Percentiles rank a stretch among this genome's conserved stretches.
These are phyloP conservation scores for Maylandia zebra DNA, from an alignment of 2,113 vertebrate species.

Conservation along the genomic window DNA sequence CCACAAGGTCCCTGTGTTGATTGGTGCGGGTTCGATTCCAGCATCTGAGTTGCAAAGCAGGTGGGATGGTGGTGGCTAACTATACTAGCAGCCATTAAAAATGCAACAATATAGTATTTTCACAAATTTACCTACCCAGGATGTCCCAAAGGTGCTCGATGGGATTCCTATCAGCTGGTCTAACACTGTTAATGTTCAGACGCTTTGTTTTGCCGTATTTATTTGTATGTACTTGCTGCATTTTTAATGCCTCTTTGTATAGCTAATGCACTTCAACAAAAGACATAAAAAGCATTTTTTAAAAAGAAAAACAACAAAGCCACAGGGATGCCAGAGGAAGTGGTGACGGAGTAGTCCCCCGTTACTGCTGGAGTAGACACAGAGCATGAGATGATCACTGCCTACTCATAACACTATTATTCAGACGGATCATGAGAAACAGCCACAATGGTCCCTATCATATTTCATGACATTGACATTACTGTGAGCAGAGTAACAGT, in stretches of 20 bases:
- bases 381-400: neutral
- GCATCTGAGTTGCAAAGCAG: neutral
- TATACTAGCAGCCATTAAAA: neutral
- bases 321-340: neutral
- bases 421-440: neutral
- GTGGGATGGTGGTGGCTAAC: neutral
- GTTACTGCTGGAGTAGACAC: neutral
- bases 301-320: neutral
- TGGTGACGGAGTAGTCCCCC: neutral
- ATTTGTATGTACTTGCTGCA: neutral
- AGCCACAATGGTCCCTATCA: neutral
- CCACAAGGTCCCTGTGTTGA: neutral
- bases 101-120: neutral
- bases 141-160: neutral
- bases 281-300: neutral
- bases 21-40: neutral
- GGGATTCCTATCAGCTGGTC: neutral
- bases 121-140: neutral
- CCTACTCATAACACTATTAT: neutral
- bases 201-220: neutral
- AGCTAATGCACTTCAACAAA: neutral
- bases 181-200: neutral
- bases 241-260: neutral
- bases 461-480: neutral
- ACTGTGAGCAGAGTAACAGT: neutral